phyloP scores from a whole-genome alignment of 2,797 vertebrate species.

The Pantherophis alleghaniensis region DNA sequence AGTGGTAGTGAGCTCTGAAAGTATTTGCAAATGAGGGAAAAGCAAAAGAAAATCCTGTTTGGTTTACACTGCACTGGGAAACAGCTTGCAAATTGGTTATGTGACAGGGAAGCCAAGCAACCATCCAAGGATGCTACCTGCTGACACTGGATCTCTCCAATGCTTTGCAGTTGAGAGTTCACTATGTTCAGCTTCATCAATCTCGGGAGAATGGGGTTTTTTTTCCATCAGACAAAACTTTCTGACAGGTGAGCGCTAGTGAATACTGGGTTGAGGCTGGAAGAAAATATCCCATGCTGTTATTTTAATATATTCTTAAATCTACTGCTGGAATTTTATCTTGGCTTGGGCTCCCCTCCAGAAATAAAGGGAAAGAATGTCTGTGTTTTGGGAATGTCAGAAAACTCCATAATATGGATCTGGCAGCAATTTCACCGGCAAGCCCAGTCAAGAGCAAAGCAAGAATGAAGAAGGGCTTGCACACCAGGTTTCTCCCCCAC shows the following conservation, averaged over 20 bases:
- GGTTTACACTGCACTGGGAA: not conserved
- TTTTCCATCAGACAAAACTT: not conserved
- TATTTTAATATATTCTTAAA: not conserved
- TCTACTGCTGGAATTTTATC: conserved; percentile 4
- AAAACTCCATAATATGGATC: not conserved
- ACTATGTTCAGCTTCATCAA: not conserved
- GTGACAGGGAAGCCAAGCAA: not conserved
- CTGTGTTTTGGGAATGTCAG: not conserved
- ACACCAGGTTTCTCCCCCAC: fast-evolving
- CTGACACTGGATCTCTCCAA: not conserved
- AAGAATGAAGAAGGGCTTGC: not conserved
- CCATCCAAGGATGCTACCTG: not conserved
- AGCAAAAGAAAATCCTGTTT: not conserved
- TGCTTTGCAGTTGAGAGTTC: not conserved
- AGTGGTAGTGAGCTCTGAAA: not conserved
- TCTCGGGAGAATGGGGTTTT: not conserved
- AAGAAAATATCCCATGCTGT: not conserved
- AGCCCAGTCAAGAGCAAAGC: conserved; percentile 12
- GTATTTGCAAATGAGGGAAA: not conserved
- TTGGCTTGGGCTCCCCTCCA: not conserved
- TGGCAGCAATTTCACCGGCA: conserved; percentile 28
- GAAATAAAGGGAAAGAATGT: not conserved
- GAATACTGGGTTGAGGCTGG: conserved; percentile 8
- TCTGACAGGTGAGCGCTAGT: not conserved
- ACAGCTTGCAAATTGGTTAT: not conserved